Conservation (phyloP, 2,113 vertebrate genomes). For the Tragelaphus scriptus region DNA sequence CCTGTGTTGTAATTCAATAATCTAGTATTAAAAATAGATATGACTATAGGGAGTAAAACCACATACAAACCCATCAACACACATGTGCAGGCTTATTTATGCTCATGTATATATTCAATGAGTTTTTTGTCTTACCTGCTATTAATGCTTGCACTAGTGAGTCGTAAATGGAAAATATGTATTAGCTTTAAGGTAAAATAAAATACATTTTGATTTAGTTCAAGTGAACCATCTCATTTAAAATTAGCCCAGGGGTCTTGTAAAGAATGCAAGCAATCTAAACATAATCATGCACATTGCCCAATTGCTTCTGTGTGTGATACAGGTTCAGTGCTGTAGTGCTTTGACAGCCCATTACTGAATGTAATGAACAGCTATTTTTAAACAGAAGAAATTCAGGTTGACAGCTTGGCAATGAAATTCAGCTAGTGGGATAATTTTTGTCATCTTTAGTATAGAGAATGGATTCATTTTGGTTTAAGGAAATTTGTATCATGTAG, state of each 20-base stretch:
- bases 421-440: constrained; percentile 87
- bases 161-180: constrained; percentile 66
- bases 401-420: constrained; percentile 86
- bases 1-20: constrained; percentile 67
- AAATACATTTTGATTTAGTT: constrained; percentile 81
- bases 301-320: constrained; percentile 89
- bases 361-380: constrained; percentile 88
- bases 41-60: constrained; percentile 57
- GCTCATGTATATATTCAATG: constrained; percentile 27
- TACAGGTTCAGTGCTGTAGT: constrained; percentile 84
- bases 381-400: constrained; percentile 86
- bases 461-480: constrained; percentile 79
- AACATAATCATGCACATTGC: constrained; percentile 87
- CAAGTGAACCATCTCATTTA: constrained; percentile 89
- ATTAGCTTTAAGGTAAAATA: constrained; percentile 76
- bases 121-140: constrained; percentile 68
- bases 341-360: constrained; percentile 90
- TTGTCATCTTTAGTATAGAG: constrained; percentile 81
- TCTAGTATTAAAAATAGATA: constrained; percentile 67
- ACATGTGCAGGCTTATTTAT: neutral
- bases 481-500: constrained; percentile 78
- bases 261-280: constrained; percentile 87
- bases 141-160: constrained; percentile 42
- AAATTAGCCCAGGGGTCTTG: constrained; percentile 86
- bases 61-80: constrained; percentile 35